Evolutionary conservation across 2,888 invertebrate species (phyloP).

Genomic region (Phyllotreta cruciferae): DNA sequence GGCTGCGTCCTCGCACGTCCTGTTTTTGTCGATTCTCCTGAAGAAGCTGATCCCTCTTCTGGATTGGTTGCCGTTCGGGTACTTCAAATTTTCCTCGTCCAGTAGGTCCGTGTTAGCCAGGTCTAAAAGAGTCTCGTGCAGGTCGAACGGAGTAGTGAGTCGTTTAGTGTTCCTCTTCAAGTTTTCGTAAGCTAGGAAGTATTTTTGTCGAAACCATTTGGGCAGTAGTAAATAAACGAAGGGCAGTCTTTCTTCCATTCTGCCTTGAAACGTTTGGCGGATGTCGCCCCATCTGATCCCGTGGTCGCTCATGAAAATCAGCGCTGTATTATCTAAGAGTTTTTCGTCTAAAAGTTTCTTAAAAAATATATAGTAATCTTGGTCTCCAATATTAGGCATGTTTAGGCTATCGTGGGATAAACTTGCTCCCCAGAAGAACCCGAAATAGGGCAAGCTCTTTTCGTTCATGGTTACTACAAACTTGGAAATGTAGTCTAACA

Average conservation of each 20-base stretch:
- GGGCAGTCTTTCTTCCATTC: slow-evolving; percentile 88
- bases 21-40: slow-evolving; percentile 70
- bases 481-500: slow-evolving; percentile 74
- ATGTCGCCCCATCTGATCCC: slow-evolving; percentile 88
- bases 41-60: slow-evolving; percentile 69
- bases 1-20: slow-evolving; percentile 79
- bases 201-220: slow-evolving; percentile 70
- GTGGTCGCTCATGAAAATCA: slow-evolving; percentile 85
- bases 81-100: slow-evolving; percentile 33
- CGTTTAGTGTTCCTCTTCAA: slow-evolving; percentile 71
- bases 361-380: slow-evolving; percentile 68
- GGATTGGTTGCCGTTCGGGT: slow-evolving; percentile 48
- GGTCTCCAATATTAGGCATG: slow-evolving; percentile 77
- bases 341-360: slow-evolving; percentile 62
- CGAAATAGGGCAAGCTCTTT: slow-evolving; percentile 71
- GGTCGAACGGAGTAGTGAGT: slow-evolving; percentile 85
- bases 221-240: slow-evolving; percentile 79
- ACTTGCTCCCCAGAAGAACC: slow-evolving; percentile 84
- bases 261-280: slow-evolving; percentile 82
- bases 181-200: slow-evolving; percentile 69
- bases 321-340: slow-evolving; percentile 70
- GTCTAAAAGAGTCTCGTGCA: slow-evolving; percentile 80
- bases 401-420: slow-evolving; percentile 87
- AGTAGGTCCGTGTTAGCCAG: slow-evolving; percentile 61
- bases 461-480: slow-evolving; percentile 68